A percentile compares a stretch with the other conserved stretches of the same genome.
Conservation (phyloP, 2,888 invertebrate species). For the Platerodrilus igneus region DNA sequence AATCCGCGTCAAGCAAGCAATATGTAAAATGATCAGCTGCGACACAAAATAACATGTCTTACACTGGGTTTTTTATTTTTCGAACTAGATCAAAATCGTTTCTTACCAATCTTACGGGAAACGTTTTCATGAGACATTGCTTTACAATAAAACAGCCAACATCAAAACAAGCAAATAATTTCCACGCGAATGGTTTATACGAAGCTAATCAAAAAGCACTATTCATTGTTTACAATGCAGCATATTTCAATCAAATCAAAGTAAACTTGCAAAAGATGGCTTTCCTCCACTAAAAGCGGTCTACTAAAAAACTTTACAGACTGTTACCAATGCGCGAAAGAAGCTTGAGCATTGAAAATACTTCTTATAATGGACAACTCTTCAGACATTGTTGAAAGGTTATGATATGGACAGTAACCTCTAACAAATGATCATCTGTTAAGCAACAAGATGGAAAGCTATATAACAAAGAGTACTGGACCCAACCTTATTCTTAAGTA, state of each 20-base stretch:
- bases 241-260: not conserved
- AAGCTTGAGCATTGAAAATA: no score
- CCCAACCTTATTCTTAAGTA: not conserved
- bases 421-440: no score
- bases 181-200: conserved; percentile 2
- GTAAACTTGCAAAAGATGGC: conserved; percentile 1
- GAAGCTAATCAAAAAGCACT: conserved; percentile 2
- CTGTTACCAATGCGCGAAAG: no score
- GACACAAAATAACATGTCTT: no score
- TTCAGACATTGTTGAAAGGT: not conserved
- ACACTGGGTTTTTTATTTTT: no score
- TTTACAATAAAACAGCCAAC: not conserved
- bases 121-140: not conserved
- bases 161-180: not conserved
- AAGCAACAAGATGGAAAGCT: not conserved
- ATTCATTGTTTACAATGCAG: conserved; percentile 1
- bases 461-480: conserved; percentile 1
- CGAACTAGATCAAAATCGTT: no score
- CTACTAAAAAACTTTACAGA: no score
- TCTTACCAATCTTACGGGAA: no score
- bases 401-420: not conserved
- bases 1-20: no score
- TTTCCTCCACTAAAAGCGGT: no score
- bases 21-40: no score
- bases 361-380: not conserved